A percentile compares a stretch with the other conserved stretches of the same genome.
These are phyloP conservation scores for Autographa pulchrina DNA, from an alignment of 2,888 invertebrate genomes.

Conservation along the genomic window DNA sequence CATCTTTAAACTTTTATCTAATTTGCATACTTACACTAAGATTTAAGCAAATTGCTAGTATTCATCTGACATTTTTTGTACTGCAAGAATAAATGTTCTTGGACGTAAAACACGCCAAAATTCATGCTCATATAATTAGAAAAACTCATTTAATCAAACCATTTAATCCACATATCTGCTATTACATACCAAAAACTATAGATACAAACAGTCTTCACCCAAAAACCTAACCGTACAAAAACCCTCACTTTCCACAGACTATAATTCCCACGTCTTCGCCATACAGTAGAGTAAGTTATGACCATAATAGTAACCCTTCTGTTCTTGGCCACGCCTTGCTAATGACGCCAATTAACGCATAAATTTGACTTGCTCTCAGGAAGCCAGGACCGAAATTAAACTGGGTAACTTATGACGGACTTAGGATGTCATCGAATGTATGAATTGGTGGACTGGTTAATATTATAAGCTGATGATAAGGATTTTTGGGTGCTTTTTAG, in stretches of 20 bases:
- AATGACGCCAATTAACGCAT: constrained; percentile 39
- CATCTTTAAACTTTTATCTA: too few species aligned
- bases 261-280: constrained; percentile 51
- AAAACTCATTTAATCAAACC: too few species aligned
- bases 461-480: not conserved
- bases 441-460: not conserved
- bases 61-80: too few species aligned
- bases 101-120: too few species aligned
- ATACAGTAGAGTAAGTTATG: constrained; percentile 41
- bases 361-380: constrained; percentile 37
- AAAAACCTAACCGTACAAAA: not conserved
- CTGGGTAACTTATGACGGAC: constrained; percentile 30
- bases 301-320: constrained; percentile 25
- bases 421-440: constrained; percentile 21
- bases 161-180: too few species aligned
- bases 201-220: not conserved
- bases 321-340: constrained; percentile 34
- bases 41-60: too few species aligned
- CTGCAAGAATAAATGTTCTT: too few species aligned
- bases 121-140: too few species aligned
- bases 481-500: not conserved
- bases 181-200: too few species aligned
- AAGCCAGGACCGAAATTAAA: constrained; percentile 54
- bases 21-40: too few species aligned
- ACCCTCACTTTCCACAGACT: constrained; percentile 23